Conservation (phyloP, 35 echinoderm and acorn worm species). For the Amphiura filiformis region DNA sequence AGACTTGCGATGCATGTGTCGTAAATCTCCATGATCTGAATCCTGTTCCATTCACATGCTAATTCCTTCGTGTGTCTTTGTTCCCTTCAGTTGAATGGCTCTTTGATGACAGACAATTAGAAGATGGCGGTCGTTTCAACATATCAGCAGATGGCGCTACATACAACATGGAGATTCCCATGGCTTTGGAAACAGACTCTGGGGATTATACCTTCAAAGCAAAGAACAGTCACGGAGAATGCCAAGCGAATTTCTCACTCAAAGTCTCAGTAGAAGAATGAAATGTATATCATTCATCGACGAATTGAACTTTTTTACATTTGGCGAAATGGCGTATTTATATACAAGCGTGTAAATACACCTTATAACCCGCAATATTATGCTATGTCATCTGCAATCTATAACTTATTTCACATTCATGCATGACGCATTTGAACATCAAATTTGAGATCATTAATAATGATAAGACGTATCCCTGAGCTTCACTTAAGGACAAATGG, state of each 20-base stretch:
- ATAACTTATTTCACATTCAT: too few relatives aligned
- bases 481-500: too few relatives aligned
- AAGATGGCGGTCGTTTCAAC: constrained; percentile 82
- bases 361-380: too few relatives aligned
- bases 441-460: too few relatives aligned
- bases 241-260: constrained; percentile 59
- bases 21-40: too few relatives aligned
- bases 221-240: constrained; percentile 69
- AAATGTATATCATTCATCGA: too few relatives aligned
- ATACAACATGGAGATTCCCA: constrained; percentile 73
- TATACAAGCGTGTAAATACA: too few relatives aligned
- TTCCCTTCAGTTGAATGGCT: constrained; percentile 83
- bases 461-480: too few relatives aligned
- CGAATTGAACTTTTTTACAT: too few relatives aligned
- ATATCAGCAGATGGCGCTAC: constrained; percentile 55
- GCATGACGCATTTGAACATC: too few relatives aligned
- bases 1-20: neutral
- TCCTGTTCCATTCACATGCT: neutral
- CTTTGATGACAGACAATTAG: constrained; percentile 51
- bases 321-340: too few relatives aligned
- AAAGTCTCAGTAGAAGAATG: constrained; percentile 12
- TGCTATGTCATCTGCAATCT: too few relatives aligned
- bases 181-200: constrained; percentile 71
- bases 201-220: constrained; percentile 67
- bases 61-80: neutral